Percentiles rank a stretch among this genome's conserved stretches.
These are phyloP conservation scores for Noctua pronuba DNA, from an alignment of 2,888 invertebrate genomes.

Conservation along the genomic window DNA sequence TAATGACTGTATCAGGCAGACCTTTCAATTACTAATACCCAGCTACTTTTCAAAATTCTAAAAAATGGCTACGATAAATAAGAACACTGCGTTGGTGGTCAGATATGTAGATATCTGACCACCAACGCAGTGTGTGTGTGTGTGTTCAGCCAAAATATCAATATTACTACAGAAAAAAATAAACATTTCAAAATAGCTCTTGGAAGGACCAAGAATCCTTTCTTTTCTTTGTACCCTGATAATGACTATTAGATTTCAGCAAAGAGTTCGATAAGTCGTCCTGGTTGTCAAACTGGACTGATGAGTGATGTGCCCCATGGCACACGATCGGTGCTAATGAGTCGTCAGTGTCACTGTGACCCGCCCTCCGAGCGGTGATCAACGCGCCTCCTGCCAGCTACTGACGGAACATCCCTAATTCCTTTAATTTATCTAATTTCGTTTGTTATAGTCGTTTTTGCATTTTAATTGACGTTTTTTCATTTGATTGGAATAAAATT, in stretches of 20 bases:
- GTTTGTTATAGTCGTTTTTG: conserved; percentile 30
- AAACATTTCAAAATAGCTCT: not conserved
- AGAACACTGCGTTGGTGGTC: not conserved
- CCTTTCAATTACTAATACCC: not conserved
- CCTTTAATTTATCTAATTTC: conserved; percentile 71
- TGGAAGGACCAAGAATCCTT: not conserved
- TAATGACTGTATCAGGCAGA: not conserved
- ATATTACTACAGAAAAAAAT: not conserved
- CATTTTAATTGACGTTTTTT: conserved; percentile 28
- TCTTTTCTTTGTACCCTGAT: not conserved
- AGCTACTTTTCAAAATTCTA: not conserved
- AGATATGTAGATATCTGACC: too few species aligned
- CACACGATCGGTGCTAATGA: conserved; percentile 78
- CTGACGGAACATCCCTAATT: conserved; percentile 69
- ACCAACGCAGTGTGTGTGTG: too few species aligned
- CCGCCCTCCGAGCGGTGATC: conserved; percentile 69
- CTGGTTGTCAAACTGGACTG: conserved; percentile 39
- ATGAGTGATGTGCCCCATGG: conserved; percentile 55
- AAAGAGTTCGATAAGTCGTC: conserved; percentile 39
- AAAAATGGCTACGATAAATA: not conserved
- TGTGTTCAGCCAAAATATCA: not conserved
- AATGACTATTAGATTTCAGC: conserved; percentile 18
- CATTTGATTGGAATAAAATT: not conserved
- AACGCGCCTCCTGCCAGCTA: conserved; percentile 61
- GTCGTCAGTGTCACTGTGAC: conserved; percentile 80